phyloP scores from a whole-genome alignment of 2,113 vertebrate genomes.

The Pitta sordida region DNA sequence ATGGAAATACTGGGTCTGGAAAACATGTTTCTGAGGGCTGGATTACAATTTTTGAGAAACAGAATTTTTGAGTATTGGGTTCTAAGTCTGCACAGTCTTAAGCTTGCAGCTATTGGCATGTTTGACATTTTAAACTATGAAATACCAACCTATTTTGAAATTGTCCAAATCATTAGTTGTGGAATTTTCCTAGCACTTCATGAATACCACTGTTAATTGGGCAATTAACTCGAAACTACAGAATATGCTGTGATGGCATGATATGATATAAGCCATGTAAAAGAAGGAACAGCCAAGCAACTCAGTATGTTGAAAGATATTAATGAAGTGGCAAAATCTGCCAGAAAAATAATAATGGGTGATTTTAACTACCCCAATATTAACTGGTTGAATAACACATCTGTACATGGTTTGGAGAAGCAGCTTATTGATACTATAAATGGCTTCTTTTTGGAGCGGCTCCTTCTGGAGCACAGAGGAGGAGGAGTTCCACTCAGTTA shows the following conservation, averaged over 20 bases:
- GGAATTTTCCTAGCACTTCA: conserved; percentile 78
- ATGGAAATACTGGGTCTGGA: background rate
- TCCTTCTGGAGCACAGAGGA: conserved; percentile 63
- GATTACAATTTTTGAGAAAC: conserved; percentile 2
- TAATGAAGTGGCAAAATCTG: conserved; percentile 74
- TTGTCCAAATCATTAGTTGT: conserved; percentile 77
- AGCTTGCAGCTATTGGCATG: conserved; percentile 73
- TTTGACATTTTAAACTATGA: conserved; percentile 81
- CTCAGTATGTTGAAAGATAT: conserved; percentile 71
- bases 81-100: conserved; percentile 68
- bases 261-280: conserved; percentile 78
- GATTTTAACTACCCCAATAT: conserved; percentile 75
- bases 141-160: conserved; percentile 82
- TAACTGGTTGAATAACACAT: conserved; percentile 75
- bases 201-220: conserved; percentile 83
- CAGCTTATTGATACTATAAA: conserved; percentile 69
- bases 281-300: conserved; percentile 77
- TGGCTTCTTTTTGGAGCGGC: conserved; percentile 71
- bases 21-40: background rate
- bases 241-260: conserved; percentile 79
- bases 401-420: conserved; percentile 75
- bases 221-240: conserved; percentile 81
- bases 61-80: conserved; percentile 23
- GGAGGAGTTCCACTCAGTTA: conserved; percentile 64
- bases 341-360: conserved; percentile 74